Percentiles rank a stretch among this genome's conserved stretches.
phyloP scores from a whole-genome alignment of 1,140 invertebrate species.

The Drosophila biarmipes region DNA sequence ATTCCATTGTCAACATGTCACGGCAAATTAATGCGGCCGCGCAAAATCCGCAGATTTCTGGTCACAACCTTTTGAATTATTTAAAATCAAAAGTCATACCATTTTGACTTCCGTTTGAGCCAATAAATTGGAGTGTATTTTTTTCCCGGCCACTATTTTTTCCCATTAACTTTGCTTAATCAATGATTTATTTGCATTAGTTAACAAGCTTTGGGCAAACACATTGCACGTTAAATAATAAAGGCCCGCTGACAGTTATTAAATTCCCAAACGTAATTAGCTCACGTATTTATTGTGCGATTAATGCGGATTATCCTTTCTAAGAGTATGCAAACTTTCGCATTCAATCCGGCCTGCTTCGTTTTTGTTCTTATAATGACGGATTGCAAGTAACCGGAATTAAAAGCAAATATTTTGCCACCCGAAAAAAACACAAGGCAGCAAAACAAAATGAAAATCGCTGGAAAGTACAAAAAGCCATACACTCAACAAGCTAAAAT shows the following conservation, averaged over 20 bases:
- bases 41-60: constrained; percentile 44
- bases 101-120: constrained; percentile 6
- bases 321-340: neutral
- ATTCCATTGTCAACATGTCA: constrained; percentile 54
- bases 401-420: constrained; percentile 73
- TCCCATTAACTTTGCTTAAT: constrained; percentile 23
- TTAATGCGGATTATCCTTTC: neutral
- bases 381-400: constrained; percentile 63
- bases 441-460: constrained; percentile 21
- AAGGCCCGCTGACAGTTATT: constrained; percentile 2
- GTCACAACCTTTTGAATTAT: constrained; percentile 37
- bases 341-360: constrained; percentile 14
- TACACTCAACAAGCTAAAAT: constrained; percentile 66
- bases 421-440: constrained; percentile 26
- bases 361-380: constrained; percentile 59
- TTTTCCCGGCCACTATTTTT: constrained; percentile 3
- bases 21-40: constrained; percentile 39
- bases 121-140: neutral
- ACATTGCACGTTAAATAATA: neutral
- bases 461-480: constrained; percentile 32
- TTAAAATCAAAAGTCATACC: constrained; percentile 37
- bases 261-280: neutral
- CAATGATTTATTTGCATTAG: constrained; percentile 15
- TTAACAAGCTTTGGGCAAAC: constrained; percentile 8
- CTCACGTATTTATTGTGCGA: neutral